Conservation (phyloP, 2,797 vertebrate species). For the Pangasius mekongensis region DNA sequence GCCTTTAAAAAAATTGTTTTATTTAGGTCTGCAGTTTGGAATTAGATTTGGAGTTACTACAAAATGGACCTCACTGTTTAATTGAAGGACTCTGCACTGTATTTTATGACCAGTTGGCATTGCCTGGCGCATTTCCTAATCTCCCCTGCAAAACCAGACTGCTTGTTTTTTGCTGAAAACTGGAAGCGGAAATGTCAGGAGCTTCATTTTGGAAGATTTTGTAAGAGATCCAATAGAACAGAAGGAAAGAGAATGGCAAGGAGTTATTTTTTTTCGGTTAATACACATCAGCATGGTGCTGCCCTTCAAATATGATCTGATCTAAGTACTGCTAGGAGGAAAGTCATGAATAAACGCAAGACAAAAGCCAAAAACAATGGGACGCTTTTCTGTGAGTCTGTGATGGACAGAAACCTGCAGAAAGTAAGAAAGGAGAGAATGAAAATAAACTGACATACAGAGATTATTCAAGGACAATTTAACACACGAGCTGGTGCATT, state of each 20-base stretch:
- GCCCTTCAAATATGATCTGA: slow-evolving; percentile 24
- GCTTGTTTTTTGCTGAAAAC: neutral
- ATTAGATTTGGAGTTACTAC: neutral
- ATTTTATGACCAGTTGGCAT: neutral
- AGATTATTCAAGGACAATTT: slow-evolving; percentile 41
- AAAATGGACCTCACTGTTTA: neutral
- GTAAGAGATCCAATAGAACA: slow-evolving; percentile 49
- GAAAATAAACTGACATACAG: slow-evolving; percentile 39
- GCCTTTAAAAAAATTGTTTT: neutral
- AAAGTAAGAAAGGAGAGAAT: neutral
- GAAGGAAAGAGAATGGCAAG: slow-evolving; percentile 57
- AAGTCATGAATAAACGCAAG: slow-evolving; percentile 33
- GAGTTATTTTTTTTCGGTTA: neutral
- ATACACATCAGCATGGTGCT: neutral
- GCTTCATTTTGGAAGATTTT: neutral
- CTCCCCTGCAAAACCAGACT: neutral
- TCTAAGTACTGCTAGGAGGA: neutral
- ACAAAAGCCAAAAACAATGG: slow-evolving; percentile 31
- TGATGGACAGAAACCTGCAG: neutral
- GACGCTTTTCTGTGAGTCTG: neutral
- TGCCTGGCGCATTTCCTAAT: neutral
- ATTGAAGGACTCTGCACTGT: neutral
- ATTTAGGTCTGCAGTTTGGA: neutral
- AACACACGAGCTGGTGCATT: slow-evolving; percentile 29
- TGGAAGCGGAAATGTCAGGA: neutral